These are phyloP conservation scores for Zaprionus capensis DNA, from an alignment of 1,140 invertebrate genomes.

Conservation along the genomic window DNA sequence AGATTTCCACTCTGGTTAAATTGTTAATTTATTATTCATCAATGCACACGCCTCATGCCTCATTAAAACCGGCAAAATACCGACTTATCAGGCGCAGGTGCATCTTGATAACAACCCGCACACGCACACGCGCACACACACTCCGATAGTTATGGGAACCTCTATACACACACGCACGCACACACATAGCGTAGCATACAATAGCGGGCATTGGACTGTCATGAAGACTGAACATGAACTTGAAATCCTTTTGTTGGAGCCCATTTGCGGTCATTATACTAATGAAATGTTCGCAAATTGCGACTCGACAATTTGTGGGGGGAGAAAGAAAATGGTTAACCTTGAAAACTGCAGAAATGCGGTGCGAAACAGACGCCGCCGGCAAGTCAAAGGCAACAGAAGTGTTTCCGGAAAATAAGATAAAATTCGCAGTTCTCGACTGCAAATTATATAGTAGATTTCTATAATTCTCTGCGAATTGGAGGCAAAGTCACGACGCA, in stretches of 20 bases:
- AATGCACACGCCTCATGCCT: conserved; percentile 42
- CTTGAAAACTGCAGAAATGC: conserved; percentile 53
- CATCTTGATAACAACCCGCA: conserved; percentile 65
- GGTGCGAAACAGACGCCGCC: conserved; percentile 46
- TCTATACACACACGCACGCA: conserved; percentile 15
- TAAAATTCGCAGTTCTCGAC: conserved; percentile 43
- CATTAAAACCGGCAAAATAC: conserved; percentile 55
- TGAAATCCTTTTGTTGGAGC: conserved; percentile 74
- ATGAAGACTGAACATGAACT: conserved; percentile 61
- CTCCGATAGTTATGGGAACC: not conserved
- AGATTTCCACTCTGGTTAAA: not conserved
- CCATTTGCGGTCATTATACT: conserved; percentile 65
- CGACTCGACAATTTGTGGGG: conserved; percentile 34
- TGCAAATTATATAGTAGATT: conserved; percentile 13
- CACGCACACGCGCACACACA: conserved; percentile 21
- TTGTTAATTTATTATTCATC: conserved; percentile 36
- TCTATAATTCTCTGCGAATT: conserved; percentile 4
- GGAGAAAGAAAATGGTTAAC: conserved; percentile 49
- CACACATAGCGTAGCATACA: conserved; percentile 63
- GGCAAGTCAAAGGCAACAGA: conserved; percentile 41
- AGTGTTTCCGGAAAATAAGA: conserved; percentile 56
- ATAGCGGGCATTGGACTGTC: conserved; percentile 53
- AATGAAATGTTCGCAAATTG: conserved; percentile 61
- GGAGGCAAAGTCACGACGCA: conserved; percentile 52
- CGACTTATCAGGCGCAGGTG: conserved; percentile 63